Conservation (phyloP, 2,888 invertebrate species). For the Diabrotica balteata region DNA sequence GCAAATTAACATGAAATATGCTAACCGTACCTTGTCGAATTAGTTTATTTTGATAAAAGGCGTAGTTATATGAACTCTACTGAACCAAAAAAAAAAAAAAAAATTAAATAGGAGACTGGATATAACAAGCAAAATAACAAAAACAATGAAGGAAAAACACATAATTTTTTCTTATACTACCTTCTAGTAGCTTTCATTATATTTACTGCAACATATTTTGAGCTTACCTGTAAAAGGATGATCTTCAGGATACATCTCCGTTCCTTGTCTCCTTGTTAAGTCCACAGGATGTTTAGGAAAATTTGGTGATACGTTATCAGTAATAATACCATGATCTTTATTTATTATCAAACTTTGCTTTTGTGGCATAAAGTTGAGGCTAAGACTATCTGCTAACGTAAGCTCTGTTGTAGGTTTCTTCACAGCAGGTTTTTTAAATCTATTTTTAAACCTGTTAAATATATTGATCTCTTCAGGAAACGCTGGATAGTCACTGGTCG, state of each 20-base stretch:
- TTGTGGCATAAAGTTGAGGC: neutral
- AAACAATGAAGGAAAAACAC: no score
- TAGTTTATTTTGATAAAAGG: no score
- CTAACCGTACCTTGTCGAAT: no score
- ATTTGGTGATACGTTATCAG: slow-evolving; percentile 65
- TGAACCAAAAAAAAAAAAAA: no score
- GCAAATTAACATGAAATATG: no score
- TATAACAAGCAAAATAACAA: no score
- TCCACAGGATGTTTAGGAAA: slow-evolving; percentile 57
- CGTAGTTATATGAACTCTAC: no score
- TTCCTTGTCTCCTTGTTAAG: slow-evolving; percentile 39
- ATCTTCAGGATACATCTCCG: slow-evolving; percentile 61
- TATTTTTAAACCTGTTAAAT: slow-evolving; percentile 42
- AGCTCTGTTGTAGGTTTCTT: slow-evolving; percentile 36
- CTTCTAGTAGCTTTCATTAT: no score
- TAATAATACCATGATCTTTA: slow-evolving; percentile 52
- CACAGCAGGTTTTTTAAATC: neutral
- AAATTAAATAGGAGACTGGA: no score
- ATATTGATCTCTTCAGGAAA: slow-evolving; percentile 59
- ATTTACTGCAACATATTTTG: neutral
- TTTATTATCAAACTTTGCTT: neutral
- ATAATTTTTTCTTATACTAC: no score
- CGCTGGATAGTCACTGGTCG: slow-evolving; percentile 49
- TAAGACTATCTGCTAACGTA: neutral
- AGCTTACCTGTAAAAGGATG: slow-evolving; percentile 60